A percentile compares a stretch with the other conserved stretches of the same genome.
phyloP scores from a whole-genome alignment of 2,797 vertebrate genomes.

The Heteromormyrus szaboi region DNA sequence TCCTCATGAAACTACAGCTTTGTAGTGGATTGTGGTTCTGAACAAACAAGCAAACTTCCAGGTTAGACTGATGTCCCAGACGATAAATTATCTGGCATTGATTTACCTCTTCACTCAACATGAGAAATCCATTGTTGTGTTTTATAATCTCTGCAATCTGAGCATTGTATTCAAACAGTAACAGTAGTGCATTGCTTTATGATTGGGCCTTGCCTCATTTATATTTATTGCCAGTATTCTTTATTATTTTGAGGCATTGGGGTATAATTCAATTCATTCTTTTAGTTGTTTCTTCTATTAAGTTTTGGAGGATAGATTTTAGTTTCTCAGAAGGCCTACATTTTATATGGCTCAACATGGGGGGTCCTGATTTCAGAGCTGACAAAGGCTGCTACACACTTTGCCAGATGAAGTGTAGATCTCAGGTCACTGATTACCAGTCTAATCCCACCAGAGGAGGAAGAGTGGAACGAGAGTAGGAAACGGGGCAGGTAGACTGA shows the following conservation, averaged over 20 bases:
- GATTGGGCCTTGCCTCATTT: background rate
- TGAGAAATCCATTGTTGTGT: background rate
- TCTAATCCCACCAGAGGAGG: background rate
- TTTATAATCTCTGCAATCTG: background rate
- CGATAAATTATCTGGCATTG: background rate
- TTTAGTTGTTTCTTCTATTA: background rate
- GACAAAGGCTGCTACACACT: background rate
- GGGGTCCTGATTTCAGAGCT: background rate
- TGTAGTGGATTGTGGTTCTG: background rate
- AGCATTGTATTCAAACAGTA: slow-evolving; percentile 1
- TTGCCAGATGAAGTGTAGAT: background rate
- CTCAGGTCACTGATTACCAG: background rate
- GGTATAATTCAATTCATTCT: background rate
- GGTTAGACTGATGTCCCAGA: background rate
- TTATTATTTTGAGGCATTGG: background rate
- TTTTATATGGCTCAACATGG: background rate
- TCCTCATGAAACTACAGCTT: background rate
- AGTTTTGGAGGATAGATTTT: background rate
- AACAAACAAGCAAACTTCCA: background rate
- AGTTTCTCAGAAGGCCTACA: background rate
- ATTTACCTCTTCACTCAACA: background rate
- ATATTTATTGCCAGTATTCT: background rate
- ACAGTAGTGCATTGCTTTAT: background rate
- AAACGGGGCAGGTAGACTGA: background rate
- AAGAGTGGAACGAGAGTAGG: background rate